A percentile compares a stretch with the other conserved stretches of the same genome.
phyloP scores from a whole-genome alignment of 2,113 vertebrate species.

The Nasalis larvatus region DNA sequence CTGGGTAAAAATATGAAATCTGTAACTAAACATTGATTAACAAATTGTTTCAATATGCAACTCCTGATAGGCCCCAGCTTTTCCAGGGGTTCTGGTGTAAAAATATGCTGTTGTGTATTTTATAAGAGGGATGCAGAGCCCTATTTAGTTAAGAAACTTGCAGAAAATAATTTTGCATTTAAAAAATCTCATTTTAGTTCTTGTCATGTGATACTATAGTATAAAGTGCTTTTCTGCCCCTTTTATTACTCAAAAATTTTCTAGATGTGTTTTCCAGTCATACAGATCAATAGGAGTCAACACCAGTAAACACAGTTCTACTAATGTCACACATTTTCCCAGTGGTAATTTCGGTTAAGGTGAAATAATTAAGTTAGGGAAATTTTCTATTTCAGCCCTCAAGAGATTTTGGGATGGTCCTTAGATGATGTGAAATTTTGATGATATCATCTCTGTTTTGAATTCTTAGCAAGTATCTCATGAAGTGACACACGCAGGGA shows the following conservation, averaged over 20 bases:
- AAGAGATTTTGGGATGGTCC: neutral
- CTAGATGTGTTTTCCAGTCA: neutral
- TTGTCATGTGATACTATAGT: neutral
- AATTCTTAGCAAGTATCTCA: neutral
- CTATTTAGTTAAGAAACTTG: neutral
- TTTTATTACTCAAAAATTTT: neutral
- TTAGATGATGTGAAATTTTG: neutral
- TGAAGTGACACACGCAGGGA: neutral
- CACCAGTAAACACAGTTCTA: neutral
- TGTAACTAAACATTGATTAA: neutral
- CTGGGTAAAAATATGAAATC: constrained; percentile 51
- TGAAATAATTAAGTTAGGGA: neutral
- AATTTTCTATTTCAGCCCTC: neutral
- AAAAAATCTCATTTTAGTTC: neutral
- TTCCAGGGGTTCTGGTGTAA: neutral
- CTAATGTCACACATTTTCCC: neutral
- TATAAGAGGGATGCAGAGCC: neutral
- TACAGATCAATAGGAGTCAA: neutral
- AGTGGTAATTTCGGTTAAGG: neutral
- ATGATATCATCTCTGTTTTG: neutral
- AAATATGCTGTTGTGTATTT: neutral
- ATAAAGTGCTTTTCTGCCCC: neutral
- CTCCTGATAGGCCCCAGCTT: neutral
- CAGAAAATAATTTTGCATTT: constrained; percentile 26
- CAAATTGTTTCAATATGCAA: constrained; percentile 31